phyloP scores from a whole-genome alignment of 2,888 invertebrate genomes.

The Anodontia alba region DNA sequence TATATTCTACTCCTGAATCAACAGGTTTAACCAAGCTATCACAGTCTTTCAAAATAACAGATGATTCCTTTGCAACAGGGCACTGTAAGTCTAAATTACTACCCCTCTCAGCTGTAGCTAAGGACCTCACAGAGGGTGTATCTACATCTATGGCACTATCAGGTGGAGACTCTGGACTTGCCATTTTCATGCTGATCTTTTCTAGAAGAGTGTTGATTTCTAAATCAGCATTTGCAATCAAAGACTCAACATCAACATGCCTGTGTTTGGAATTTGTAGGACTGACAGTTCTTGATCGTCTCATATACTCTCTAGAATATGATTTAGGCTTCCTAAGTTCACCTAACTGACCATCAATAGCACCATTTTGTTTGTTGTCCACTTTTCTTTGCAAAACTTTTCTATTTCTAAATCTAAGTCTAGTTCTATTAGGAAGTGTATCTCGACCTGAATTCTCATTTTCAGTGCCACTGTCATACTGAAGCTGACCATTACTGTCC shows the following conservation, averaged over 20 bases:
- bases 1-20: background rate
- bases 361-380: slow-evolving; percentile 32
- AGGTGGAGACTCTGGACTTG: slow-evolving; percentile 66
- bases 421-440: slow-evolving; percentile 37
- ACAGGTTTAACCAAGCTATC: background rate
- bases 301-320: background rate
- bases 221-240: slow-evolving; percentile 49
- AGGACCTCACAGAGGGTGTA: slow-evolving; percentile 69
- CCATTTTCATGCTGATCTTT: slow-evolving; percentile 45
- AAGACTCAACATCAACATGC: slow-evolving; percentile 43
- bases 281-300: slow-evolving; percentile 2
- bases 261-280: slow-evolving; percentile 16
- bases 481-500: slow-evolving; percentile 8
- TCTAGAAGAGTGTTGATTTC: slow-evolving; percentile 50
- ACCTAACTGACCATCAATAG: slow-evolving; percentile 16
- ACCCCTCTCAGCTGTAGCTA: slow-evolving; percentile 51
- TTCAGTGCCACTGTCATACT: slow-evolving; percentile 45
- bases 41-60: background rate
- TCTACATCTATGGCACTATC: slow-evolving; percentile 76
- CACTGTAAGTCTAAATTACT: slow-evolving; percentile 19
- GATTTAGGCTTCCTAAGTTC: background rate
- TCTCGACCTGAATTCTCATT: slow-evolving; percentile 51
- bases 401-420: slow-evolving; percentile 43
- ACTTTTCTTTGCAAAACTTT: slow-evolving; percentile 54
- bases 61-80: background rate